Evolutionary conservation across 1,140 invertebrate species (phyloP), one percentile per base, ranked within the genome.

Genomic region (Arctopsyche grandis): DNA sequence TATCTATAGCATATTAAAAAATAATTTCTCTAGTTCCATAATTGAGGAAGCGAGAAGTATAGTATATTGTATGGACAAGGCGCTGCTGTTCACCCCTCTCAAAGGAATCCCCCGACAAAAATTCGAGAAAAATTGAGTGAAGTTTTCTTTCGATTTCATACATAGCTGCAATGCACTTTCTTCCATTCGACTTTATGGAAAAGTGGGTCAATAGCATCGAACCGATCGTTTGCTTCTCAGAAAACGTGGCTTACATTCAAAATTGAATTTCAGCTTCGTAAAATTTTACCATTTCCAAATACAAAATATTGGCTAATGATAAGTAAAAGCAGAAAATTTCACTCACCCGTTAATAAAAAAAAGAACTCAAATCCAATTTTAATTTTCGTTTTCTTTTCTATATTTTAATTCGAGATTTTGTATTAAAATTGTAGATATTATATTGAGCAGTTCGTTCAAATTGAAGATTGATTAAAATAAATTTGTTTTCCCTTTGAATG

Each of bases 171-270:
- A 7, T 38, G 29, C 29, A 38, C 29, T 38, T 38, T 38, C n/a
- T 38, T 7, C 1, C 29, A 38, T 38, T 38, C 29, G 7, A 38
- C 29, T 38, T 4, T 38, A 38, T 0, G 24, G 1, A 29, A 69
- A 69, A 69, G 29, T 69, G 66, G 66, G 66, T 69, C 66, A 69
- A 69, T 69, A 69, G 26, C 22, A 69, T 16, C 29, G 5, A 10
- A 29, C 4, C 66, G 66, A 69, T 43, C 66, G 66, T 16, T 14
- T 24, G 14, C 24, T 14, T 22, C 21, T 26, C 60, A 66, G 60
- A 21, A 69, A 69, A 69, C 24, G 29, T 43, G 16, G 29, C 66
- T 69, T 69, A 69, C 66, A n/a, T 69, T 69, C 24, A 26, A 69
- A 69, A 69, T 69, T 69, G 66, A 69, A 69, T 69, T 69, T 69